Evolutionary conservation across 2,113 vertebrate species (phyloP).

Genomic region (Hydropotes inermis): DNA sequence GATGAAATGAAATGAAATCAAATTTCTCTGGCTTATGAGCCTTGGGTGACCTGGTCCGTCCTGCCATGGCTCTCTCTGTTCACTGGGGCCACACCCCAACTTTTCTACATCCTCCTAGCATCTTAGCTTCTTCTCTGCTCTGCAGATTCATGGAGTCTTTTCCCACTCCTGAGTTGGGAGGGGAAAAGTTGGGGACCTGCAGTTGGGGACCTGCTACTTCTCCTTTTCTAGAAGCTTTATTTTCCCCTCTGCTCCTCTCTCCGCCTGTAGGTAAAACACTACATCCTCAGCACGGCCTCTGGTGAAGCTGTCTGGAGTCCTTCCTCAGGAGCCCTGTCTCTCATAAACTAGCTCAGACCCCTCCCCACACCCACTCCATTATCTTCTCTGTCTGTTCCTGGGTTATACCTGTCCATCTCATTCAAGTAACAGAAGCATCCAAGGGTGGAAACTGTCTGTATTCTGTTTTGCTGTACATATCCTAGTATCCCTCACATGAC

Average conservation of each 20-base stretch:
- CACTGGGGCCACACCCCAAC: background rate
- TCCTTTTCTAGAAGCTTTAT: background rate
- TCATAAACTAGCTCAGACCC: accelerated
- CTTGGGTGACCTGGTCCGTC: background rate
- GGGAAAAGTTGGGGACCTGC: no score
- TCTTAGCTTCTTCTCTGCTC: background rate
- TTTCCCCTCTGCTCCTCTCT: background rate
- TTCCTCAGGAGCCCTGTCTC: background rate
- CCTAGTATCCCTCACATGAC: background rate
- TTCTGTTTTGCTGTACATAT: background rate
- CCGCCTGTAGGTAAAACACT: no score
- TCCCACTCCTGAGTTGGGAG: background rate
- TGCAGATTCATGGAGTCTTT: background rate
- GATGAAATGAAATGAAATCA: background rate
- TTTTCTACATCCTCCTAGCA: background rate
- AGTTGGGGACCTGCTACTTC: background rate
- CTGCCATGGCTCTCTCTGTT: background rate
- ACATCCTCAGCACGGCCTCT: no score
- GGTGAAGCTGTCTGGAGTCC: background rate
- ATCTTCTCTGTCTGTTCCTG: background rate
- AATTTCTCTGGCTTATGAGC: background rate
- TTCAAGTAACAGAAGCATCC: background rate
- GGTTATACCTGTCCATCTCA: no score
- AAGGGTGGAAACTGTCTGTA: background rate
- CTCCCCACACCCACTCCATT: accelerated